Base-by-base conservation (phyloP, 2,797 vertebrate species). In the Darevskia mixta region DNA sequence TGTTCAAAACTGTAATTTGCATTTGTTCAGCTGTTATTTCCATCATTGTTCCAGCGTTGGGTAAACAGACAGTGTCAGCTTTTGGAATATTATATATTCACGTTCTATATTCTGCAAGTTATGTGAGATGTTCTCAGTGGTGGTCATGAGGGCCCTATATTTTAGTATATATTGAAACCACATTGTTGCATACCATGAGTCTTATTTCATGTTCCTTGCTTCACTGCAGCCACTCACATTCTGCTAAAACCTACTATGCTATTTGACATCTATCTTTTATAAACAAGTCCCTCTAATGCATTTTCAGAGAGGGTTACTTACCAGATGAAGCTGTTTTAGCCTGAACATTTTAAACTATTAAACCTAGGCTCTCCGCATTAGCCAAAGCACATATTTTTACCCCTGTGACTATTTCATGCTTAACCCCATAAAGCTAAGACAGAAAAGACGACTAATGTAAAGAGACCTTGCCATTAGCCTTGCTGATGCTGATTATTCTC, bases 81-180 rank as follows among this genome's bases (percentile, higher is more conserved):
- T 75, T 73, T 89, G 78, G 55, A 81, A 85, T 61, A 76, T 89
- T 73, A 81, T 17, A 32, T 72, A 38, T 61, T 80, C 58, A 11
- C 61, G 38, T 32, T 73, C 66, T 17, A 32, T 89, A 88, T 92
- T 82, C 85, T 91, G 76, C 72, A 83, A 82, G 87, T 83, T 69
- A 7, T 67, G 78, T 18, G 8, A 20, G 83, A 66, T 17, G 2
- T 7, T 91, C 55, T 89, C 45, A 61, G 49, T 41, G 67, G 83
- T 82, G 69, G 7, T 82, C 79, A 58, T 89, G 38, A 67, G 86
- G 79, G 79, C 85, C 87, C 58, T 67, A 20, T 85, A 88, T 75
- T 85, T 71, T 89, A 85, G 73, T 85, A 20, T 85, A 4, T 79
- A 86, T 89, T 90, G 82, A 91, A 88, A 85, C 89, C 72, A 80